A percentile compares a stretch with the other conserved stretches of the same genome.
These are phyloP conservation scores for Nephila pilipes DNA, from an alignment of 1,140 invertebrate species.

Conservation along the genomic window DNA sequence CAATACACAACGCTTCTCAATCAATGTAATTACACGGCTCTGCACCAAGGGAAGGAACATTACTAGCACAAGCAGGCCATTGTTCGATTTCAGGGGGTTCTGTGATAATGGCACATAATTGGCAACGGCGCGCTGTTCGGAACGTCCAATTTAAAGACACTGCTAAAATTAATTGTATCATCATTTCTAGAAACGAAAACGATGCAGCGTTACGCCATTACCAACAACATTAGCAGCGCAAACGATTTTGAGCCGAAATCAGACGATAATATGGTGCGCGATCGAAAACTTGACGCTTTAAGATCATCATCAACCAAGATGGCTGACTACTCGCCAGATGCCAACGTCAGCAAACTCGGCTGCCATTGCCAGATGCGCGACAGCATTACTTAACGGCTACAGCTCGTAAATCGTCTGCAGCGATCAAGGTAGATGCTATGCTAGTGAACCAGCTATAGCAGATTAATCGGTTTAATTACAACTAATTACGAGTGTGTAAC, in stretches of 20 bases:
- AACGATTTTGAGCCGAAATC: conserved; percentile 52
- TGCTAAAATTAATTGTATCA: conserved; percentile 69
- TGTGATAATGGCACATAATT: conserved; percentile 65
- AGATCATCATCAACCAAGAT: conserved; percentile 68
- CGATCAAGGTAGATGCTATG: conserved; percentile 17
- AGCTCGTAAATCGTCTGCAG: conserved; percentile 32
- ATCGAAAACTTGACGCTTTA: conserved; percentile 42
- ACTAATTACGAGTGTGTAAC: conserved; percentile 53
- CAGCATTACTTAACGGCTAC: conserved; percentile 20
- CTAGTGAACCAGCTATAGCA: conserved; percentile 19
- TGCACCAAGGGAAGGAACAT: background rate
- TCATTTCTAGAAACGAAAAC: conserved; percentile 67
- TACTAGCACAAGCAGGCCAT: conserved; percentile 23
- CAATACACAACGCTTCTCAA: conserved; percentile 55
- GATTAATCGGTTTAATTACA: conserved; percentile 55
- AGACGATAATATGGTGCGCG: conserved; percentile 51
- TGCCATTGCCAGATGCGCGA: conserved; percentile 27
- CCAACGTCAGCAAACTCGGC: background rate
- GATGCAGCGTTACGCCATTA: conserved; percentile 25
- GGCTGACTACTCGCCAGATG: conserved; percentile 25
- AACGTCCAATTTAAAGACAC: conserved; percentile 70
- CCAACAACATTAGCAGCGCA: conserved; percentile 38
- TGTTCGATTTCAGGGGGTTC: conserved; percentile 50
- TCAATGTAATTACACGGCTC: conserved; percentile 59
- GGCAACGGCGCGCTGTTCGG: conserved; percentile 35